Evolutionary conservation across 2,797 vertebrate genomes (phyloP), one percentile per base, ranked within the genome.

Genomic region (Chloroceryle inda): DNA sequence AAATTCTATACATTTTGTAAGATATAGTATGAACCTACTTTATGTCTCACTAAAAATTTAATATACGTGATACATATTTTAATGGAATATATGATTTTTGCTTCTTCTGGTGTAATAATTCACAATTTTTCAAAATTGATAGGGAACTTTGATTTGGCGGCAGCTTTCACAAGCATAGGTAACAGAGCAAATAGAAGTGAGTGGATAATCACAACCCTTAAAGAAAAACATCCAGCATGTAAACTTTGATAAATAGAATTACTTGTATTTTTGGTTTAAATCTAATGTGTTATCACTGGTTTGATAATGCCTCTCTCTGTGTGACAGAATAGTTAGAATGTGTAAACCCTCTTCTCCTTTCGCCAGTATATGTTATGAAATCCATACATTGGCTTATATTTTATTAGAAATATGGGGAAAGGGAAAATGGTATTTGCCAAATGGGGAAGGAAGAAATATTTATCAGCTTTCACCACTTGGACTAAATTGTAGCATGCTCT

Each of bases 1-100:
- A 85, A 94, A 75, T 80, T 94, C 62, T 84, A 19, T 72, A 55
- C 9, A 26, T 85, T 85, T 91, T 86, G 49, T 78, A 75, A 69
- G 58, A 88, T 83, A 83, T 11, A 29, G 21, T 83, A 56, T 59
- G 45, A 87, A 58, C 24, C 23, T 95, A 38, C 37, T 31, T 66
- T 40, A 66, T 76, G 47, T 76, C 13, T 38, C 29, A 61, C 40
- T 83, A 67, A 87, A 93, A 89, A 31, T 63, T 56, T 68, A 72
- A 85, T 91, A 31, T 56, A 31, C 1, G 1, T 40, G 29, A 47
- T 64, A 75, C 15, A 5, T 89, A 58, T 58, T 77, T 92, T 44
- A 68, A 38, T 66, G 27, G 35, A 75, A 66, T 75, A 44, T 50
- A 33, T 77, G 16, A 31, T 19, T 93, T 93, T 82, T 76, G 17